Percentiles rank a stretch among this genome's conserved stretches.
Evolutionary conservation across 1,140 invertebrate genomes (phyloP).

Genomic region (Sycophila sp.): DNA sequence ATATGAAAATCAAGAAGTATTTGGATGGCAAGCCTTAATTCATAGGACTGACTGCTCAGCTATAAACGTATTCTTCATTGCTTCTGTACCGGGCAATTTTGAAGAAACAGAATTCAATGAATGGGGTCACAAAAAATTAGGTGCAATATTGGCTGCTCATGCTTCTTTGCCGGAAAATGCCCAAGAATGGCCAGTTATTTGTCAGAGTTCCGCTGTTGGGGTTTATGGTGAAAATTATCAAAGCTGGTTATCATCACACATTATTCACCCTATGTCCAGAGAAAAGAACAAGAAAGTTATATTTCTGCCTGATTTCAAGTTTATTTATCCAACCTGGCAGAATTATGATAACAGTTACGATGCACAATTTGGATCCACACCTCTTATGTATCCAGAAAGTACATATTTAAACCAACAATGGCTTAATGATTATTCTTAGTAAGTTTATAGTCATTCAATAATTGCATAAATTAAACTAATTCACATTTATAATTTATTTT

Average conservation of each 20-base stretch:
- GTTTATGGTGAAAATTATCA: slow-evolving; percentile 77
- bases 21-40: slow-evolving; percentile 79
- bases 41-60: slow-evolving; percentile 80
- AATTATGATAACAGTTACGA: slow-evolving; percentile 88
- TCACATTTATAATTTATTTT: background rate
- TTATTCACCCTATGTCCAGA: slow-evolving; percentile 71
- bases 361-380: slow-evolving; percentile 84
- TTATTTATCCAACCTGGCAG: slow-evolving; percentile 78
- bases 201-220: slow-evolving; percentile 92
- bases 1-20: slow-evolving; percentile 76
- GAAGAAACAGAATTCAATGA: slow-evolving; percentile 64
- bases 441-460: slow-evolving; percentile 57
- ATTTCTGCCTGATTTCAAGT: slow-evolving; percentile 62
- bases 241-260: slow-evolving; percentile 75
- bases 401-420: slow-evolving; percentile 86
- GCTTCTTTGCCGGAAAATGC: slow-evolving; percentile 66
- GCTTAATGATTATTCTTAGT: slow-evolving; percentile 83
- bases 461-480: background rate
- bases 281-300: slow-evolving; percentile 57
- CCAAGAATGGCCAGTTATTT: slow-evolving; percentile 75
- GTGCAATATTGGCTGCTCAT: slow-evolving; percentile 73
- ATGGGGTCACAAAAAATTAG: slow-evolving; percentile 81
- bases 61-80: slow-evolving; percentile 86
- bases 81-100: slow-evolving; percentile 85
- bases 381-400: slow-evolving; percentile 84